Evolutionary conservation across 2,797 vertebrate genomes (phyloP).

Genomic region (Taeniopygia guttata): DNA sequence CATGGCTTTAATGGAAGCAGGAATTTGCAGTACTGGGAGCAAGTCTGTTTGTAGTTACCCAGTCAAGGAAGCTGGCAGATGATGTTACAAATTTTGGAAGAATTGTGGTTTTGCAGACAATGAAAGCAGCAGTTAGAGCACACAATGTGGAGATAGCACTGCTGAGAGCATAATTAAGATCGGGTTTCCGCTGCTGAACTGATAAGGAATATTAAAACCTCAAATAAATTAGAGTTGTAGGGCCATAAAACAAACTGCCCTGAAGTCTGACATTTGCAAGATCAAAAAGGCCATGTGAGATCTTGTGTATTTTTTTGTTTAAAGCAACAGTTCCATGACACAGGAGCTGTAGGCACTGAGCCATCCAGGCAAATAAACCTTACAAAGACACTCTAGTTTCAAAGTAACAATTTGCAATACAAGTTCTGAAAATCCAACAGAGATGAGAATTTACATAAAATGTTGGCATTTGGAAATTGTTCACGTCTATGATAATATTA

Average conservation of each 20-base stretch:
- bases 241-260: background rate
- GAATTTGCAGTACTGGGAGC: background rate
- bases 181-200: background rate
- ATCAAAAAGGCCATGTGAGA: background rate
- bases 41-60: rapidly evolving
- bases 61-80: slow-evolving; percentile 29
- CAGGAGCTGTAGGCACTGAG: background rate
- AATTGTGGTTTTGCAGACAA: slow-evolving; percentile 42
- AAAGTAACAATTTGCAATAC: background rate
- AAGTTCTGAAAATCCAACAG: background rate
- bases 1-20: background rate
- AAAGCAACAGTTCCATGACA: background rate
- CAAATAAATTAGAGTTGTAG: background rate
- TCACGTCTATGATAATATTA: background rate
- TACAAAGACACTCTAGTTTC: background rate
- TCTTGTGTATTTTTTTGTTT: background rate
- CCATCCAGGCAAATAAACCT: background rate
- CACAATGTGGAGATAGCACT: background rate
- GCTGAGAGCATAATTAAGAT: background rate
- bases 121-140: background rate
- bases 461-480: background rate
- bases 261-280: background rate
- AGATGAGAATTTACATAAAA: background rate
- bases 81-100: slow-evolving; percentile 27
- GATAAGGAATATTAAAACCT: slow-evolving; percentile 12